These are phyloP conservation scores for Ecliptopera silaceata DNA, from an alignment of 2,888 invertebrate genomes.

Conservation along the genomic window DNA sequence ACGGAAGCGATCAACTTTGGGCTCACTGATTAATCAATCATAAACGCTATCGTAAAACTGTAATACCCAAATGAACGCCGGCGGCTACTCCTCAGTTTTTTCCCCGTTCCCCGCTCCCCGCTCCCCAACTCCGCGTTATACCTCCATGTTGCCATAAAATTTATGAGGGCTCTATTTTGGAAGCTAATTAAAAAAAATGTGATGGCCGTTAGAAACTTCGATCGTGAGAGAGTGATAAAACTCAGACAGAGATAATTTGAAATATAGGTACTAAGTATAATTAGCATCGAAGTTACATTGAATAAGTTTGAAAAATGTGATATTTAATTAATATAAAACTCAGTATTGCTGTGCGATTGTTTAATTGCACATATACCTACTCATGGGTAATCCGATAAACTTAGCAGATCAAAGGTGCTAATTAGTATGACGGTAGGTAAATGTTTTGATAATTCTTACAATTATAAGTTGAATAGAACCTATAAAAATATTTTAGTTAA, in stretches of 20 bases:
- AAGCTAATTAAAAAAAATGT: slow-evolving; percentile 75
- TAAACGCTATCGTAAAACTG: slow-evolving; percentile 67
- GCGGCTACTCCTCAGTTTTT: slow-evolving; percentile 25
- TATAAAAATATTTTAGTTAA: neutral
- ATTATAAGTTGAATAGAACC: neutral
- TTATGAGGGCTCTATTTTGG: slow-evolving; percentile 76
- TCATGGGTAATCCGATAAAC: slow-evolving; percentile 9
- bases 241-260: slow-evolving; percentile 57
- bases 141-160: slow-evolving; percentile 73
- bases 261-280: slow-evolving; percentile 42
- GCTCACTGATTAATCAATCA: slow-evolving; percentile 72
- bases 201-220: slow-evolving; percentile 67
- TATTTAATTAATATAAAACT: slow-evolving; percentile 31
- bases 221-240: slow-evolving; percentile 78
- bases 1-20: slow-evolving; percentile 69
- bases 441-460: neutral
- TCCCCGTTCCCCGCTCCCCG: too few relatives aligned
- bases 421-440: slow-evolving; percentile 1
- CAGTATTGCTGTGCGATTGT: slow-evolving; percentile 20
- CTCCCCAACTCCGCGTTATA: slow-evolving; percentile 54
- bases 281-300: slow-evolving; percentile 39
- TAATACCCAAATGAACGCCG: slow-evolving; percentile 60
- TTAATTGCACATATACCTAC: slow-evolving; percentile 5
- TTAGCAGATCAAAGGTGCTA: slow-evolving; percentile 3
- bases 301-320: slow-evolving; percentile 31